Conservation (phyloP, 2,113 vertebrate genomes). For the Xenopus laevis region DNA sequence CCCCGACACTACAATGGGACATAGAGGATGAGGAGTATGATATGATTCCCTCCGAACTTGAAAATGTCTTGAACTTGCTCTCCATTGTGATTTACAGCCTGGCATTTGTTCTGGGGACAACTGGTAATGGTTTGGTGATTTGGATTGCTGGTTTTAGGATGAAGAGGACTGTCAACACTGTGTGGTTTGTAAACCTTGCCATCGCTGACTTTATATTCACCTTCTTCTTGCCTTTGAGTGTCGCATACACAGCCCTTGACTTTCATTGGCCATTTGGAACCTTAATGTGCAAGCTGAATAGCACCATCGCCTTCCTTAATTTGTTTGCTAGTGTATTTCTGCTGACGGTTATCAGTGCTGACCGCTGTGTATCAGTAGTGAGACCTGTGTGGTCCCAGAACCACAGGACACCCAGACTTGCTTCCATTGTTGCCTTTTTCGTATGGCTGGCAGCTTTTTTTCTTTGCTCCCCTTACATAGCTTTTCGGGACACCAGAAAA, state of each 20-base stretch:
- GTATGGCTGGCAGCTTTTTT: slow-evolving; percentile 74
- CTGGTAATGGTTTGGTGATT: slow-evolving; percentile 81
- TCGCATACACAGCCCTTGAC: slow-evolving; percentile 63
- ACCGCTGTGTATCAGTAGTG: slow-evolving; percentile 74
- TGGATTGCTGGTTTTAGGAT: slow-evolving; percentile 82
- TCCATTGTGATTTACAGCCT: slow-evolving; percentile 66
- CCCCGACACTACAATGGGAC: rapidly evolving
- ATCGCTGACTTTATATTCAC: slow-evolving; percentile 79
- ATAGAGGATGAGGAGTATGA: slow-evolving; percentile 42
- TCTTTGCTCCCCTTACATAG: slow-evolving; percentile 64
- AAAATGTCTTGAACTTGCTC: slow-evolving; percentile 59
- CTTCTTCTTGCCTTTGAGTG: slow-evolving; percentile 68
- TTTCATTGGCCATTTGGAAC: slow-evolving; percentile 79
- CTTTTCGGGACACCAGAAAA: slow-evolving; percentile 57
- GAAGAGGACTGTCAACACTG: slow-evolving; percentile 74
- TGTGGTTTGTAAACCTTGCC: slow-evolving; percentile 78
- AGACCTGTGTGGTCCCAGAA: slow-evolving; percentile 79
- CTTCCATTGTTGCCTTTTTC: slow-evolving; percentile 59
- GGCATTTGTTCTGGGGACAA: slow-evolving; percentile 71
- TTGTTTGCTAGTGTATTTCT: slow-evolving; percentile 79
- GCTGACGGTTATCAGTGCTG: slow-evolving; percentile 75
- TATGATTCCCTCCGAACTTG: slow-evolving; percentile 44
- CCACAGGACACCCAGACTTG: slow-evolving; percentile 65
- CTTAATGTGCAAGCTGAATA: slow-evolving; percentile 74
- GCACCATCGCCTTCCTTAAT: slow-evolving; percentile 68